Evolutionary conservation across 2,113 vertebrate species (phyloP).

Genomic region (Gasterosteus nipponicus): DNA sequence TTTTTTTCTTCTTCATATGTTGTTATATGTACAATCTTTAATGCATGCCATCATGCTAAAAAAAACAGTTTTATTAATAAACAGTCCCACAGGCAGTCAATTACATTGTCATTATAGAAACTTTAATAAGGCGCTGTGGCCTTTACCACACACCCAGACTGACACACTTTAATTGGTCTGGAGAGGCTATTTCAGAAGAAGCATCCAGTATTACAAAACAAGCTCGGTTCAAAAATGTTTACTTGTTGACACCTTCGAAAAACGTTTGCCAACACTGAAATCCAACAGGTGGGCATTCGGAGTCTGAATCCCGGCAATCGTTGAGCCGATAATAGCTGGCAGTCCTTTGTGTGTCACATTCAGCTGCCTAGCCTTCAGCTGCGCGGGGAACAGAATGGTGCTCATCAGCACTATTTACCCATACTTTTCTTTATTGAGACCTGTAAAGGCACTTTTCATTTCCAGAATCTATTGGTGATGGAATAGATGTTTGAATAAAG

Average conservation of each 20-base stretch:
- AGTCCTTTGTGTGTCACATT: slow-evolving; percentile 20
- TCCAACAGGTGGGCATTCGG: slow-evolving; percentile 34
- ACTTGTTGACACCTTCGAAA: slow-evolving; percentile 50
- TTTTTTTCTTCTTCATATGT: too few relatives aligned
- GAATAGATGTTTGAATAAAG: slow-evolving; percentile 1
- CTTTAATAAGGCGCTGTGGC: slow-evolving; percentile 17
- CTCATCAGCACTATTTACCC: background rate
- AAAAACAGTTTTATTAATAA: background rate
- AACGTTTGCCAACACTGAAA: slow-evolving; percentile 48
- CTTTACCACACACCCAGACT: slow-evolving; percentile 18
- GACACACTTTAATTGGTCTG: slow-evolving; percentile 60
- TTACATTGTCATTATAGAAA: slow-evolving; percentile 17
- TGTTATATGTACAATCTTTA: too few relatives aligned
- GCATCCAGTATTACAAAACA: slow-evolving; percentile 52
- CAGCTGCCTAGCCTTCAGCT: background rate
- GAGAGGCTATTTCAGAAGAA: slow-evolving; percentile 48
- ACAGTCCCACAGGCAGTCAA: slow-evolving; percentile 13
- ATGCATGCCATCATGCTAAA: too few relatives aligned
- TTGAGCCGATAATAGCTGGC: slow-evolving; percentile 45
- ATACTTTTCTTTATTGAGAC: background rate
- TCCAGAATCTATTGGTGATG: background rate
- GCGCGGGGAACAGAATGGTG: background rate
- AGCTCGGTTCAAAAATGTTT: slow-evolving; percentile 42
- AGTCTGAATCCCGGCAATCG: slow-evolving; percentile 55
- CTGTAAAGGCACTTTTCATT: background rate